A percentile compares a stretch with the other conserved stretches of the same genome.
Evolutionary conservation across 2,888 invertebrate species (phyloP).

Genomic region (Acheta domesticus): DNA sequence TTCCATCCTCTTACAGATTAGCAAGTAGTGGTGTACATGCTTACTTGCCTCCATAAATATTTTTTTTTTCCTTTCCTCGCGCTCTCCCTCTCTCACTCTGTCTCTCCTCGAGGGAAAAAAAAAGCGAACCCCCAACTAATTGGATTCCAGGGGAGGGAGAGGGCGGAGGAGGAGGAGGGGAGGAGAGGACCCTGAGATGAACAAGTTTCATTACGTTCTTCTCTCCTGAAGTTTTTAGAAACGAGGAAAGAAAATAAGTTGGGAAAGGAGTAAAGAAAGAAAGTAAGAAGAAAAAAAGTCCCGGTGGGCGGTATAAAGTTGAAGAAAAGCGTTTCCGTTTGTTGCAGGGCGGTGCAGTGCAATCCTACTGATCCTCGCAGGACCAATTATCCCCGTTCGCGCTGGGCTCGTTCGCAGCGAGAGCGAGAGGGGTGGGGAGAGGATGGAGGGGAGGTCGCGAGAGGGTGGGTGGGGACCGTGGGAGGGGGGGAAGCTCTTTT

Average conservation of each 20-base stretch:
- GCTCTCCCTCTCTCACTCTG: no score
- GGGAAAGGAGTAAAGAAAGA: not conserved
- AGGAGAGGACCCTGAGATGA: not conserved
- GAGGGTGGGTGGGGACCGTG: not conserved
- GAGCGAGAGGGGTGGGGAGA: not conserved
- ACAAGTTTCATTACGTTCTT: not conserved
- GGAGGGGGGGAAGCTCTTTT: not conserved
- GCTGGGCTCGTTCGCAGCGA: no score
- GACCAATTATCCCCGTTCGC: not conserved
- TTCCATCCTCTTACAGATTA: conserved; percentile 30
- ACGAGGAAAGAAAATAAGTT: not conserved
- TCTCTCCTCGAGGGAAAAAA: not conserved
- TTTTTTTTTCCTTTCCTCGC: conserved; percentile 19
- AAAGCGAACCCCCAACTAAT: conserved; percentile 31
- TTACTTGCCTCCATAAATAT: conserved; percentile 31
- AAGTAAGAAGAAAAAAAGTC: not conserved
- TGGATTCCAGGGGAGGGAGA: conserved; percentile 32
- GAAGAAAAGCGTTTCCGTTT: not conserved
- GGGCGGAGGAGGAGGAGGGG: not conserved
- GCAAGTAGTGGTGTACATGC: conserved; percentile 29
- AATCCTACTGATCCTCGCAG: not conserved
- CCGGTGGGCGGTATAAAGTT: not conserved
- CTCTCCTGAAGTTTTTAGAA: not conserved
- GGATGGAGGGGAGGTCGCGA: not conserved
- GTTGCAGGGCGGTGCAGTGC: not conserved